Conservation (phyloP, 2,888 invertebrate genomes). For the Venustoraphidia nigricollis region DNA sequence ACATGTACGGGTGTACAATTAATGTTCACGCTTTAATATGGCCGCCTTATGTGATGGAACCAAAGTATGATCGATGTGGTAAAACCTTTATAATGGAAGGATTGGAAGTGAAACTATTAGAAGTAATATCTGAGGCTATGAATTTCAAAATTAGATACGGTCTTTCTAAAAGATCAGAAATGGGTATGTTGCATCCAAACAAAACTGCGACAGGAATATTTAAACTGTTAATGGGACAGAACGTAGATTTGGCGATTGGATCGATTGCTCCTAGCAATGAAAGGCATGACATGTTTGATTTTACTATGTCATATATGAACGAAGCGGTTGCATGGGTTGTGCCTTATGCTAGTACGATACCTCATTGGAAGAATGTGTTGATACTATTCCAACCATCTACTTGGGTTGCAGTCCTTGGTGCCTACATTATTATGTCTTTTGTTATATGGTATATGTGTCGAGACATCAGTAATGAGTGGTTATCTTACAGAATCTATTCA, state of each 20-base stretch:
- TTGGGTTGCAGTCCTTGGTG: neutral
- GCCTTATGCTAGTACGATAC: neutral
- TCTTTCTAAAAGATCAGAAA: neutral
- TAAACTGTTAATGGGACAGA: neutral
- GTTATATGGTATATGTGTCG: slow-evolving; percentile 7
- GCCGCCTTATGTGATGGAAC: neutral
- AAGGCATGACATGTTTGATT: neutral
- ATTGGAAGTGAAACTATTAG: neutral
- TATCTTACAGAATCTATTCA: slow-evolving; percentile 7
- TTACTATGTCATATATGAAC: neutral
- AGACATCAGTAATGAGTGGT: slow-evolving; percentile 5
- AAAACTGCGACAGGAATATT: neutral
- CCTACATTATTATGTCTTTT: neutral
- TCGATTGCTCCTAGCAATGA: neutral
- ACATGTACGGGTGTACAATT: slow-evolving; percentile 1
- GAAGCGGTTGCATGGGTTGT: slow-evolving; percentile 1
- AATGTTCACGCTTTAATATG: neutral
- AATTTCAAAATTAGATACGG: neutral
- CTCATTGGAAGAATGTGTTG: slow-evolving; percentile 1
- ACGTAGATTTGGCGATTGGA: neutral
- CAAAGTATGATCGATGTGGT: neutral
- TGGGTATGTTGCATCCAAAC: neutral
- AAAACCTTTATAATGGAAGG: neutral
- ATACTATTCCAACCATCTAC: neutral
- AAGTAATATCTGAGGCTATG: neutral